Conservation (phyloP, 2,888 invertebrate species). For the Campoplex nolae region DNA sequence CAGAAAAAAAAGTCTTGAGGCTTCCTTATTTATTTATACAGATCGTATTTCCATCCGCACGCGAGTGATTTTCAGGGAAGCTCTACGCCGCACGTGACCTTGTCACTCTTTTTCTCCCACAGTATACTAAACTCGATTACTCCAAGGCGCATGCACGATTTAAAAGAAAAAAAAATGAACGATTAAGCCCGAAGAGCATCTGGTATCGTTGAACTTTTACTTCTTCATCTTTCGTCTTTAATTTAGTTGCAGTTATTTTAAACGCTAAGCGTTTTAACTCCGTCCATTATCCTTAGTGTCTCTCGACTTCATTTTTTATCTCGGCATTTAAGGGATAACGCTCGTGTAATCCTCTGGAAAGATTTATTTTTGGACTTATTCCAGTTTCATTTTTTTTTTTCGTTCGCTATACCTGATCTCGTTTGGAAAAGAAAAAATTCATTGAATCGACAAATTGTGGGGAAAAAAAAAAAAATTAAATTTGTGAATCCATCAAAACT, state of each 20-base stretch:
- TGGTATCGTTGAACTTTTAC: neutral
- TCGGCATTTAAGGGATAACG: too few species aligned
- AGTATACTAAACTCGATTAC: conserved; percentile 7
- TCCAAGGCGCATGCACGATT: neutral
- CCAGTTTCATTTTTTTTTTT: too few species aligned
- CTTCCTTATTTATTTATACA: conserved; percentile 54
- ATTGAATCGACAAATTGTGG: too few species aligned
- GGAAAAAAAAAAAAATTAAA: too few species aligned
- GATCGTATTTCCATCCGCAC: conserved; percentile 34
- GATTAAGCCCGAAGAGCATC: neutral
- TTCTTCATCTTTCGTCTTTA: neutral
- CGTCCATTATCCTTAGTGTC: too few species aligned
- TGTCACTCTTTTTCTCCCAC: neutral
- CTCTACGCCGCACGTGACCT: conserved; percentile 1
- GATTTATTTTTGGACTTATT: too few species aligned
- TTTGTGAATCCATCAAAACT: too few species aligned
- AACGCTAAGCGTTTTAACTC: neutral
- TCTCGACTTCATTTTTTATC: too few species aligned
- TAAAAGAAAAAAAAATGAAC: neutral
- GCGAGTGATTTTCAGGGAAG: conserved; percentile 13
- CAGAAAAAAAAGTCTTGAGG: conserved; percentile 2
- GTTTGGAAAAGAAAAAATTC: too few species aligned
- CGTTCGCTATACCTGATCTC: too few species aligned
- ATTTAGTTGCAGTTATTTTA: neutral
- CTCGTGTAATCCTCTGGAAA: too few species aligned